Conservation (phyloP, 2,797 vertebrate species). For the Parauchenoglanis punctatus region DNA sequence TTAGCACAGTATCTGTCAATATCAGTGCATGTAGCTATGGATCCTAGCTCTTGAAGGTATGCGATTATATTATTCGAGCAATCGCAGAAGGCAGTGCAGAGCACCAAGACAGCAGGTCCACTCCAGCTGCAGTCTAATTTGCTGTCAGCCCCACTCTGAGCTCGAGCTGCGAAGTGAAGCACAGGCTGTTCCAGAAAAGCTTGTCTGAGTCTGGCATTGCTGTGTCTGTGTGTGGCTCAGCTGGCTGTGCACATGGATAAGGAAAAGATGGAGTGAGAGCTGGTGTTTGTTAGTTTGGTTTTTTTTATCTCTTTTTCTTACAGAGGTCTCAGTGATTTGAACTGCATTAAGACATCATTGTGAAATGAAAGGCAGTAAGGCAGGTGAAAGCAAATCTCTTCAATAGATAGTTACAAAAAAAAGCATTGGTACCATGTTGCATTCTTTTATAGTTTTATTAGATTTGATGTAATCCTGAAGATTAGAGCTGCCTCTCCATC, state of each 20-base stretch:
- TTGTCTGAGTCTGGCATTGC: conserved; percentile 63
- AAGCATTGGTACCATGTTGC: background rate
- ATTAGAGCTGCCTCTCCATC: background rate
- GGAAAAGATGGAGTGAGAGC: conserved; percentile 48
- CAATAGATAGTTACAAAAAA: background rate
- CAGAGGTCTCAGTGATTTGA: conserved; percentile 66
- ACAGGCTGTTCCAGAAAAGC: conserved; percentile 58
- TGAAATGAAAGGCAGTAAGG: background rate
- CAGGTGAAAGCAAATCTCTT: background rate
- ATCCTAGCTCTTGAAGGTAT: background rate
- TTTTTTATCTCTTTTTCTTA: conserved; percentile 38
- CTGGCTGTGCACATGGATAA: conserved; percentile 75
- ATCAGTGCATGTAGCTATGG: conserved; percentile 60
- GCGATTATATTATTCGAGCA: background rate
- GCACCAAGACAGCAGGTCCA: conserved; percentile 67
- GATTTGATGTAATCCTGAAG: background rate
- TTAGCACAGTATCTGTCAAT: conserved; percentile 54
- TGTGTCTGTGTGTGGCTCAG: conserved; percentile 64
- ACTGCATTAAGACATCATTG: conserved; percentile 67
- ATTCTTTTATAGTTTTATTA: background rate
- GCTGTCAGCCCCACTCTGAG: conserved; percentile 67
- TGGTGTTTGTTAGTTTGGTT: conserved; percentile 39
- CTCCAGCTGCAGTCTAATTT: conserved; percentile 67
- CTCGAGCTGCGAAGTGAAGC: conserved; percentile 60
- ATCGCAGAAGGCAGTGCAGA: conserved; percentile 47